A percentile compares a stretch with the other conserved stretches of the same genome.
Conservation (phyloP, 1,140 invertebrate genomes). For the Meloidogyne exigua region DNA sequence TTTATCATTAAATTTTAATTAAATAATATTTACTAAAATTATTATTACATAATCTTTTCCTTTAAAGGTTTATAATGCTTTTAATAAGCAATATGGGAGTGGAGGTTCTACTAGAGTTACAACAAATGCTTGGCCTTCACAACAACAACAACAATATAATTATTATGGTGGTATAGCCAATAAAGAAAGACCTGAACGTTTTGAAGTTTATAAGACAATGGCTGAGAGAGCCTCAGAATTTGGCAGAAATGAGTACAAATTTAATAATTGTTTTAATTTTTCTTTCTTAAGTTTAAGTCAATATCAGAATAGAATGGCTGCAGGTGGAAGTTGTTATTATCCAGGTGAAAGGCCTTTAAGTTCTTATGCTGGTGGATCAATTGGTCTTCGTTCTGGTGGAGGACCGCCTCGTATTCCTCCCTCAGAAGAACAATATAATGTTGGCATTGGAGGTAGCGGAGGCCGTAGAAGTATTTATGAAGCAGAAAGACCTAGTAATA, state of each 20-base stretch:
- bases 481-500: slow-evolving; percentile 5
- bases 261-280: background rate
- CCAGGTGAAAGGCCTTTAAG: slow-evolving; percentile 38
- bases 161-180: background rate
- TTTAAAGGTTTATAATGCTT: slow-evolving; percentile 5
- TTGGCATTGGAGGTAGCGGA: background rate
- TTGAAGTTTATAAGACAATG: slow-evolving; percentile 62
- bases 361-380: slow-evolving; percentile 17
- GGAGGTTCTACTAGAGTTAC: background rate
- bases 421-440: slow-evolving; percentile 5
- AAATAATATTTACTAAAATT: no score
- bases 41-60: no score
- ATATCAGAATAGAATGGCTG: slow-evolving; percentile 22
- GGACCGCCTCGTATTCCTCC: background rate
- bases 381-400: background rate
- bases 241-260: slow-evolving; percentile 17
- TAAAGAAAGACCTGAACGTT: slow-evolving; percentile 37
- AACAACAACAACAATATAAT: background rate
- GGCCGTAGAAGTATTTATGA: background rate
- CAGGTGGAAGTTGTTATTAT: slow-evolving; percentile 33
- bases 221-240: slow-evolving; percentile 57
- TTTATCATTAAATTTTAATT: no score
- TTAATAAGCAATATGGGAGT: slow-evolving; percentile 7
- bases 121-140: background rate
- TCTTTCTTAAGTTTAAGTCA: slow-evolving; percentile 1